Base-by-base conservation (phyloP, 2,797 vertebrate genomes). In the Manis pentadactyla region DNA sequence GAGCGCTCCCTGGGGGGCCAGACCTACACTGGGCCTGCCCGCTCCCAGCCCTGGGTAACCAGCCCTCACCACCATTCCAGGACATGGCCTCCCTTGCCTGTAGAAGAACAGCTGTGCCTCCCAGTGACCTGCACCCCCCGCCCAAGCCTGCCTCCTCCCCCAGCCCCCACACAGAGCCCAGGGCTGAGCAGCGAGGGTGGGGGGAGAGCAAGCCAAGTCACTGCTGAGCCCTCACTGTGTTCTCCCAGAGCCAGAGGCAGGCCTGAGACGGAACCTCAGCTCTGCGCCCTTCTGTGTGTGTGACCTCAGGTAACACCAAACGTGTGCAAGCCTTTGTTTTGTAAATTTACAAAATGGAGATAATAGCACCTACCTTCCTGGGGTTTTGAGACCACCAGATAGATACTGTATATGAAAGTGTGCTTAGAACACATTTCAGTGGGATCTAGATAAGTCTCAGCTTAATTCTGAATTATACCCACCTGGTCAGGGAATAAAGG, bases 391-490 rank as follows among this genome's bases (percentile, higher is more conserved):
- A 85, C 75, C 49, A 34, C 19, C 19, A 31, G 34, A 64, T 34
- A 77, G 90, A 29, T 79, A 61, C 13, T 9, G 2, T 69, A 2
- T 13, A 14, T 42, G 73, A 57, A 63, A 84, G 2, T 3, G 25
- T 18, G 15, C 42, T 74, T 49, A 7, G 21, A 13, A 27, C 64
- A 31, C 55, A 7, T 51, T 49, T 57, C 27, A 34, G 19, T 61
- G 12, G 31, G 19, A 21, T 51, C 17, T 63, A 31, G 31, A 14
- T 13, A n/a, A 51, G 46, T 31, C 7, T 31, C 8, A 59, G 29
- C 4, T 68, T 21, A 66, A 55, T 93, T 93, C 42, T 49, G 42
- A 90, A 91, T 77, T 53, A 31, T 13, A 64, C 31, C 19, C 64
- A 14, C 17, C n/a, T 23, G 46, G n/a, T 8, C 82, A 34, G 18